Percentiles rank a stretch among this genome's conserved stretches.
Conservation (phyloP, 2,888 invertebrate genomes). For the Trissolcus brochymenae region DNA sequence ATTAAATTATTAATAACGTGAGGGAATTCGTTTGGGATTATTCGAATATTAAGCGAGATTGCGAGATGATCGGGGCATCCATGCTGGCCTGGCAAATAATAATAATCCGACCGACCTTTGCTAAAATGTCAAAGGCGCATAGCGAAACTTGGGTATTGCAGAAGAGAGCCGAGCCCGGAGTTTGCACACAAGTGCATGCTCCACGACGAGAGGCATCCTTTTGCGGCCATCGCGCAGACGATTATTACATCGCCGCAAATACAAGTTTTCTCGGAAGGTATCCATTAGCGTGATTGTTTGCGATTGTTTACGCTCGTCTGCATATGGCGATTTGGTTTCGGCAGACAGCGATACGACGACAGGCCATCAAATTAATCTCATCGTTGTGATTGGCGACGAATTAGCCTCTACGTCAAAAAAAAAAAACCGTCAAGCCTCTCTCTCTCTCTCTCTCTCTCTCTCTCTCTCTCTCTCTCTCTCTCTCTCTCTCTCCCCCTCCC, state of each 20-base stretch:
- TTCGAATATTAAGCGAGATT: background rate
- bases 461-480: too few species aligned
- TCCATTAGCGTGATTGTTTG: conserved; percentile 71
- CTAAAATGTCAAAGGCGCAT: conserved; percentile 27
- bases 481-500: too few species aligned
- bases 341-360: conserved; percentile 17
- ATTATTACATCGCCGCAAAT: conserved; percentile 66
- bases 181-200: conserved; percentile 20
- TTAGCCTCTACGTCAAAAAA: background rate
- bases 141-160: conserved; percentile 7
- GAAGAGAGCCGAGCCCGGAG: background rate
- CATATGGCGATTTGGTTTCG: conserved; percentile 44
- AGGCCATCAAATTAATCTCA: conserved; percentile 15
- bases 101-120: conserved; percentile 24
- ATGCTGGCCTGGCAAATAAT: background rate
- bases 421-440: too few species aligned
- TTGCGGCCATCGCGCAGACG: conserved; percentile 54
- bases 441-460: too few species aligned
- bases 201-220: conserved; percentile 2
- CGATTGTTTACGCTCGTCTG: conserved; percentile 50
- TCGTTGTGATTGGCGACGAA: conserved; percentile 12
- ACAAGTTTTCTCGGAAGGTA: conserved; percentile 69
- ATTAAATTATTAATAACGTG: conserved; percentile 1
- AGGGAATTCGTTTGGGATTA: background rate
- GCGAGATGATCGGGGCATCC: background rate